Evolutionary conservation across 2,113 vertebrate species (phyloP), one percentile per base, ranked within the genome.

Genomic region (Rhegmatorhina hoffmannsi): DNA sequence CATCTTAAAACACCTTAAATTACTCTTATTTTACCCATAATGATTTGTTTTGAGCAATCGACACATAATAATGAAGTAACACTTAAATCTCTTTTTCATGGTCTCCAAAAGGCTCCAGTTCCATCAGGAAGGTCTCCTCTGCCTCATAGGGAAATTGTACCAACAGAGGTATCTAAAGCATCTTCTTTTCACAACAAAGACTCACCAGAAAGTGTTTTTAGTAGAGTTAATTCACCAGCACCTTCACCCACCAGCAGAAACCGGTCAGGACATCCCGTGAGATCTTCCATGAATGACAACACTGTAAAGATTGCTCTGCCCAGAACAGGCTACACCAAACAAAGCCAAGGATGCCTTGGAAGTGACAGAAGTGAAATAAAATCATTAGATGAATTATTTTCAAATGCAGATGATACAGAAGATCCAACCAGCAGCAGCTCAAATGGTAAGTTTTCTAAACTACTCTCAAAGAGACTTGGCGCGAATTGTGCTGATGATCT

Each of bases 351-450:
- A 3, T 97, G 98, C 3, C 21, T 50, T 59, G 40, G 92, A 90
- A 93, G 86, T 0, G 93, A 94, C 15, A 86, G 19, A 53, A 97
- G 96, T 26, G 96, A 98, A 77, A 90, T 98, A 17, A 95, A 81
- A 21, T 98, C 98, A 11, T 66, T 98, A 69, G 98, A 98, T 12
- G 98, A 98, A 58, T 97, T 98, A 14, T 98, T 98, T 85, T 97
- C 97, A 1, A 72, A 93, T 60, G 92, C 82, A 34, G 15, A 4
- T 6, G 40, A 46, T 33, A 68, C 85, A 77, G 92, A 97, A 31
- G 94, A 97, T 63, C 67, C 87, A 26, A 83, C 63, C 13, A 97
- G 96, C 56, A 96, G 98, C 53, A 98, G 96, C 40, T 98, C 97
- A 10, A 64, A 97, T 16, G 96, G 98, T 99, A 75, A 98, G 97